Base-by-base conservation (phyloP, 2,888 invertebrate genomes). In the Pseudococcus jackbeardsleyi region DNA sequence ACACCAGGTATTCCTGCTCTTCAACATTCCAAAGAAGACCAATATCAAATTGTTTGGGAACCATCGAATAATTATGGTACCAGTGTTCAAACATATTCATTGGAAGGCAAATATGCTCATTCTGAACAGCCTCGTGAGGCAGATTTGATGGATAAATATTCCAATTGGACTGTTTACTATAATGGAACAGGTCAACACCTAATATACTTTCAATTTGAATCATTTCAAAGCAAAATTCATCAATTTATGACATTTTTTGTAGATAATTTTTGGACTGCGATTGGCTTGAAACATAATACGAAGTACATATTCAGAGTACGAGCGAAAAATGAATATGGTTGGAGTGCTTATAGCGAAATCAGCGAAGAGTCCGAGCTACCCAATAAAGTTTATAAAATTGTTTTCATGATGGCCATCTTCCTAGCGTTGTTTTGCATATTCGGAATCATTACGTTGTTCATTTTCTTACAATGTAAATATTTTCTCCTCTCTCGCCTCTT, bases 201-300 rank as follows among this genome's bases (percentile, higher is more conserved):
- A 33, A 33, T 33, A 54, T 46, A 22, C 26, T 17, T n/a, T n/a
- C 39, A 22, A 46, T 19, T 3, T 50, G 15, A 48, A 22, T 22
- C 9, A 22, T 50, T 42, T 84, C n/a, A 22, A 84, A 12, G 89
- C 88, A 33, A 33, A 33, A 33, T 33, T 33, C 26, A 33, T 3
- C 26, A 33, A 33, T 33, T 33, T 33, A 3, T 33, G 26, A 33
- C 3, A 33, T 88, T 89, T 89, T 88, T 91, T 92, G 59, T 91
- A 94, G 95, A 96, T 79, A 94, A 95, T 89, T 95, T 95, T 91
- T 98, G 97, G 96, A 94, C 96, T 89, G 94, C 97, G 42, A 93
- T 94, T 12, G 94, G 94, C 19, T 92, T 95, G 86, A 93, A 93
- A 88, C 93, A 93, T 33, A 94, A 94, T 89, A 92, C 93, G 39